phyloP scores from a whole-genome alignment of 2,113 vertebrate genomes.

The Pagrus major region DNA sequence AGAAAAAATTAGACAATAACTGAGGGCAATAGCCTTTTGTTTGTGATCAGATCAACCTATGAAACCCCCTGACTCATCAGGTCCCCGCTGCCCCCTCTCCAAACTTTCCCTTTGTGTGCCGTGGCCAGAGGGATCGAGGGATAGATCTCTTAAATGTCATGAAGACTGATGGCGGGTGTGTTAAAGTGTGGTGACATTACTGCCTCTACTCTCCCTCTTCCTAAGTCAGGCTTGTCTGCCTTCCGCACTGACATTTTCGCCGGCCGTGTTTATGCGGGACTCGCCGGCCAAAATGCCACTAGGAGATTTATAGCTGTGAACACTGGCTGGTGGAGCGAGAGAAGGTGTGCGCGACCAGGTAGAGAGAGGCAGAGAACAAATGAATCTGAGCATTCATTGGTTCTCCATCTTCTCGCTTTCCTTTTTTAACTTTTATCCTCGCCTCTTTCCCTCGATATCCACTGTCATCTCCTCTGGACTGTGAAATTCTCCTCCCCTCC shows the following conservation, averaged over 20 bases:
- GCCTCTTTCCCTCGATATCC: conserved; percentile 31
- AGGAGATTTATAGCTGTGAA: conserved; percentile 79
- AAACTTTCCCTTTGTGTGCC: conserved; percentile 47
- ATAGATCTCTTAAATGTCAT: conserved; percentile 80
- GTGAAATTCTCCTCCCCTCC: conserved; percentile 47
- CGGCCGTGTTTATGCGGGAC: conserved; percentile 72
- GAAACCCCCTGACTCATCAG: conserved; percentile 49
- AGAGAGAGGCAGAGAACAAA: conserved; percentile 57
- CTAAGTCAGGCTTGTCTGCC: conserved; percentile 77
- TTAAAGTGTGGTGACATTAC: conserved; percentile 83
- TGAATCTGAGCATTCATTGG: conserved; percentile 52
- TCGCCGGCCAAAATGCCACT: conserved; percentile 78
- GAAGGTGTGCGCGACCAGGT: conserved; percentile 64
- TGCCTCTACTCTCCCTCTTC: conserved; percentile 72
- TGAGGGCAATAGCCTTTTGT: conserved; percentile 32
- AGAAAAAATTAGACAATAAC: conserved; percentile 19
- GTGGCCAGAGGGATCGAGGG: conserved; percentile 54
- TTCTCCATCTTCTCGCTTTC: conserved; percentile 50
- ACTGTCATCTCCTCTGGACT: conserved; percentile 57
- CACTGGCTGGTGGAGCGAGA: conserved; percentile 66
- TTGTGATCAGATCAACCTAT: conserved; percentile 51
- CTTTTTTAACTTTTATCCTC: conserved; percentile 47
- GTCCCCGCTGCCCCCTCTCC: conserved; percentile 23
- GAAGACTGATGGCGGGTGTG: conserved; percentile 74
- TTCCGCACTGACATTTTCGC: conserved; percentile 80